These are phyloP conservation scores for Turritopsis dohrnii DNA, from an alignment of 30 jellyfish, hydroid and myxozoan genomes.

Conservation along the genomic window DNA sequence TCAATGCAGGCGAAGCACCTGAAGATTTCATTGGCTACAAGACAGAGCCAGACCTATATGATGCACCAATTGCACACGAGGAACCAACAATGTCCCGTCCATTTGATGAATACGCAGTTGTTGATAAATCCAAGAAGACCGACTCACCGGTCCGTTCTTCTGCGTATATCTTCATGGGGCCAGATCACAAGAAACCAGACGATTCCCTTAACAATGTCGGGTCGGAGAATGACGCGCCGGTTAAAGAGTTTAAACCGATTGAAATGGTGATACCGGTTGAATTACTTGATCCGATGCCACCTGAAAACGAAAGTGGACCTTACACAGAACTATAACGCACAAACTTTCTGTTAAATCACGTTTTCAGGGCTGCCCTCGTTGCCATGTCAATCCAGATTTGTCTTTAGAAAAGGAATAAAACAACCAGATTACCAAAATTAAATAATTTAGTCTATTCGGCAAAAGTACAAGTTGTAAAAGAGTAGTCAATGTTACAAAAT, in stretches of 20 bases:
- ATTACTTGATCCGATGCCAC: neutral
- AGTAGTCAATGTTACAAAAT: no score
- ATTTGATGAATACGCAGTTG: neutral
- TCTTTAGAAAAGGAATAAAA: no score
- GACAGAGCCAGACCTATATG: neutral
- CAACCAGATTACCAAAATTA: no score
- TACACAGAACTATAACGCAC: neutral
- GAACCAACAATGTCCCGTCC: neutral
- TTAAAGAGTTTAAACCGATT: neutral
- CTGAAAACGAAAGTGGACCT: neutral
- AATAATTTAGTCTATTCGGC: no score
- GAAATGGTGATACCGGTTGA: neutral
- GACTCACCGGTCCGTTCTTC: neutral
- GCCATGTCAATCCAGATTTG: no score
- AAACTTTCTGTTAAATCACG: no score
- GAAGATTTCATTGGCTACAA: neutral
- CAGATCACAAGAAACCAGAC: neutral
- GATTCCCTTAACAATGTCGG: no score
- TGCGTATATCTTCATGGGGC: neutral
- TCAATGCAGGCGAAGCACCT: neutral
- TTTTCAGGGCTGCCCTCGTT: no score
- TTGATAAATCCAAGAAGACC: neutral
- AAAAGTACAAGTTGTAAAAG: no score
- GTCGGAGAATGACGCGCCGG: no score
- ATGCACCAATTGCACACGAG: neutral